Conservation (phyloP, 2,797 vertebrate genomes). For the Brotula barbata region DNA sequence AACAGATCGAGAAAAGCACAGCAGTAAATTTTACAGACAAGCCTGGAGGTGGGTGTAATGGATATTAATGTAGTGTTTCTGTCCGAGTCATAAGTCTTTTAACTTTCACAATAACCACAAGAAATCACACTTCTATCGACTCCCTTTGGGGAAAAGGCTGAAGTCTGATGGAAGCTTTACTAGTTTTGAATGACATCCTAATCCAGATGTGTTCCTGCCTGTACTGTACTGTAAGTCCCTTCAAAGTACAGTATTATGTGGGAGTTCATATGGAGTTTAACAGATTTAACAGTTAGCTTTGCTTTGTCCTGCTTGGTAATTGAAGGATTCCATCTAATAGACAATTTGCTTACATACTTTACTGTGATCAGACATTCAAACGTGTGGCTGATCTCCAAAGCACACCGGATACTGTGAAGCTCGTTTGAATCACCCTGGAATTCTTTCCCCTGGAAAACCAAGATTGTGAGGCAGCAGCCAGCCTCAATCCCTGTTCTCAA, state of each 20-base stretch:
- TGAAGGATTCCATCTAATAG: slow-evolving; percentile 44
- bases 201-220: slow-evolving; percentile 37
- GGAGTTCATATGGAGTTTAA: slow-evolving; percentile 54
- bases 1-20: slow-evolving; percentile 38
- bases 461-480: slow-evolving; percentile 59
- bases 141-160: slow-evolving; percentile 29
- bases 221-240: slow-evolving; percentile 2
- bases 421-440: slow-evolving; percentile 70
- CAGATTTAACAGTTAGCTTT: slow-evolving; percentile 27
- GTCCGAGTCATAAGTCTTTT: slow-evolving; percentile 49
- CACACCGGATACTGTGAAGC: slow-evolving; percentile 57
- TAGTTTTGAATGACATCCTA: slow-evolving; percentile 37
- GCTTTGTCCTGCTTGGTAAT: slow-evolving; percentile 42
- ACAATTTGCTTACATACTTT: slow-evolving; percentile 45
- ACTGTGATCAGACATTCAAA: slow-evolving; percentile 52
- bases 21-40: slow-evolving; percentile 24
- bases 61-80: slow-evolving; percentile 46
- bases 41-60: slow-evolving; percentile 29
- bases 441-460: slow-evolving; percentile 58
- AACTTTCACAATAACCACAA: slow-evolving; percentile 15
- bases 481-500: slow-evolving; percentile 71
- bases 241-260: slow-evolving; percentile 11
- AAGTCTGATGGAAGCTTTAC: slow-evolving; percentile 57
- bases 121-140: slow-evolving; percentile 39
- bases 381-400: slow-evolving; percentile 68